Evolutionary conservation across 2,113 vertebrate genomes (phyloP).

Genomic region (Dicerorhinus sumatrensis): DNA sequence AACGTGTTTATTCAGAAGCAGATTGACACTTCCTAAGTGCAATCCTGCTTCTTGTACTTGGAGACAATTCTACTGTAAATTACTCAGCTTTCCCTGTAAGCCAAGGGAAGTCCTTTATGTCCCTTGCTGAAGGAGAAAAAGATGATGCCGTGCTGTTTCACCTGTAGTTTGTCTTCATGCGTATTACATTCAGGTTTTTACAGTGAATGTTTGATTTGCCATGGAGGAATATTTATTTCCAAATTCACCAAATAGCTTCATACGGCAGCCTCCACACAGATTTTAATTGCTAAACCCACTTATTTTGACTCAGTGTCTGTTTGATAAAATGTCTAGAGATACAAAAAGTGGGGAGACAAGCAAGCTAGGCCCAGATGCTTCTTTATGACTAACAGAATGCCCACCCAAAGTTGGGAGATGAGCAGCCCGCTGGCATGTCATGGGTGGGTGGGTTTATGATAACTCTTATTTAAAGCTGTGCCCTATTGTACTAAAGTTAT

Average conservation of each 20-base stretch:
- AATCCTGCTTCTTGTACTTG: neutral
- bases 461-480: slow-evolving; percentile 86
- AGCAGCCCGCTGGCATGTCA: slow-evolving; percentile 84
- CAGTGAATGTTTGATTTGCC: slow-evolving; percentile 61
- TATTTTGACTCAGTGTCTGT: slow-evolving; percentile 91
- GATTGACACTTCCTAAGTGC: slow-evolving; percentile 59
- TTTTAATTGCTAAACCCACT: slow-evolving; percentile 90
- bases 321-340: slow-evolving; percentile 89
- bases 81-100: slow-evolving; percentile 18
- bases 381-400: slow-evolving; percentile 87
- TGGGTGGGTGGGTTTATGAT: slow-evolving; percentile 88
- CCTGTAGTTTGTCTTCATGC: slow-evolving; percentile 69
- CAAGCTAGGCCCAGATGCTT: slow-evolving; percentile 87
- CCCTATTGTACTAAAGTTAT: slow-evolving; percentile 85
- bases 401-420: slow-evolving; percentile 83
- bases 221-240: slow-evolving; percentile 86
- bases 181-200: slow-evolving; percentile 72
- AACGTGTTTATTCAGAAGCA: slow-evolving; percentile 77
- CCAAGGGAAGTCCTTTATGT: neutral
- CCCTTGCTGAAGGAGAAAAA: slow-evolving; percentile 56
- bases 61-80: slow-evolving; percentile 62
- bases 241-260: slow-evolving; percentile 83
- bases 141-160: neutral
- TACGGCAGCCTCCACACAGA: slow-evolving; percentile 86
- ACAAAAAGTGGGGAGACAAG: slow-evolving; percentile 80